These are phyloP conservation scores for Lycocerus yunnanus DNA, from an alignment of 2,888 invertebrate species.

Conservation along the genomic window DNA sequence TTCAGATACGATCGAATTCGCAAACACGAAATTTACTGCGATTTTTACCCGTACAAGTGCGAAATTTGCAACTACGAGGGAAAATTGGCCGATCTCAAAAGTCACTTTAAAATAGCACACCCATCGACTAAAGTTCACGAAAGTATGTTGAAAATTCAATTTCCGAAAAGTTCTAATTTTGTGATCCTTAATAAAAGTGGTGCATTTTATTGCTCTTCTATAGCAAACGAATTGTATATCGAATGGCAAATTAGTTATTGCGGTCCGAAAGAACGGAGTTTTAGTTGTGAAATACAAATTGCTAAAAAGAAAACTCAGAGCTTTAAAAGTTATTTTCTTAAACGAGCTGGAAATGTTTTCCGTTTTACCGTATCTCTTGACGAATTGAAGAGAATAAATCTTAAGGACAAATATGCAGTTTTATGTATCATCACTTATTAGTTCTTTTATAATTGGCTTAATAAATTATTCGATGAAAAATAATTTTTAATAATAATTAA, in stretches of 20 bases:
- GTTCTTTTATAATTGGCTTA: background rate
- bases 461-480: background rate
- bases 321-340: slow-evolving; percentile 19
- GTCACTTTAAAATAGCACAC: slow-evolving; percentile 25
- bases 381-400: slow-evolving; percentile 10
- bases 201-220: slow-evolving; percentile 24
- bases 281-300: slow-evolving; percentile 25
- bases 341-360: slow-evolving; percentile 18
- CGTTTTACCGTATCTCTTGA: slow-evolving; percentile 11
- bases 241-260: slow-evolving; percentile 28
- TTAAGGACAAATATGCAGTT: slow-evolving; percentile 24
- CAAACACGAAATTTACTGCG: slow-evolving; percentile 25
- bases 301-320: slow-evolving; percentile 17
- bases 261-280: slow-evolving; percentile 22
- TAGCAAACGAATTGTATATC: slow-evolving; percentile 11
- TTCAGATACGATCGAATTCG: slow-evolving; percentile 17
- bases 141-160: slow-evolving; percentile 12
- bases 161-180: slow-evolving; percentile 24
- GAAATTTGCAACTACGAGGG: slow-evolving; percentile 19
- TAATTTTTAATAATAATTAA: background rate
- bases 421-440: slow-evolving; percentile 13
- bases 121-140: slow-evolving; percentile 24
- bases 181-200: slow-evolving; percentile 19
- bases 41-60: slow-evolving; percentile 18
- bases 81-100: slow-evolving; percentile 14